Base-by-base conservation (phyloP, 2,888 invertebrate genomes). In the Temnothorax rugatulus region DNA sequence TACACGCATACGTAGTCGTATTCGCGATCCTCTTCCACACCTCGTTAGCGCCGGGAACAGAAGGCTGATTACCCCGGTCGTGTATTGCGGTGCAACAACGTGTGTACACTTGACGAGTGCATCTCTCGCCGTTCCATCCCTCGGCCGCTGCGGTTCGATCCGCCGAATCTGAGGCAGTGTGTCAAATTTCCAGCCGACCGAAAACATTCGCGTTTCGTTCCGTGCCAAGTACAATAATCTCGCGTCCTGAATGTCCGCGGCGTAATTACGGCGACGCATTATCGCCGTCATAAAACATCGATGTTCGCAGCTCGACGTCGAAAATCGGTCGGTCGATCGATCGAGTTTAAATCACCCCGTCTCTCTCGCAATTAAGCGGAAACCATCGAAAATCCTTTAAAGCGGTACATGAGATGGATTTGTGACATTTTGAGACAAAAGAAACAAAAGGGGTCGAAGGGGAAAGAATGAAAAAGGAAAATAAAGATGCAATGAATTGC, bases 1-100 rank as follows among this genome's bases (percentile, higher is more conserved):
- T 15, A 29, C 9, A 29, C 50, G 29, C 69, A 15, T 63, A 29
- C 29, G n/a, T 63, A 64, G 52, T 71, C 54, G 81, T 52, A 68
- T 34, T 25, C 74, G 61, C 61, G 52, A 79, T 84, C 85, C 88
- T 90, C 88, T 90, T 68, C 86, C 82, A 83, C 90, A 87, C 84
- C 90, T 92, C 90, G 90, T 92, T 92, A 93, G 86, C 86, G 87
- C 69, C 9, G 50, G 66, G 84, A 90, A 91, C 91, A 92, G 92
- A 91, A 91, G 92, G 88, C 89, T 91, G 90, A 92, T 91, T 93
- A 92, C 86, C 90, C 86, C 64, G 89, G 89, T 90, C 90, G 88
- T 88, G 88, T 89, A 89, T 87, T 84, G 87, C 84, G 76, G 84
- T 86, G 87, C 74, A 68, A 73, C 68, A 68, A 71, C 52, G 76